Conservation (phyloP, 2,797 vertebrate species). For the Trachurus trachurus region DNA sequence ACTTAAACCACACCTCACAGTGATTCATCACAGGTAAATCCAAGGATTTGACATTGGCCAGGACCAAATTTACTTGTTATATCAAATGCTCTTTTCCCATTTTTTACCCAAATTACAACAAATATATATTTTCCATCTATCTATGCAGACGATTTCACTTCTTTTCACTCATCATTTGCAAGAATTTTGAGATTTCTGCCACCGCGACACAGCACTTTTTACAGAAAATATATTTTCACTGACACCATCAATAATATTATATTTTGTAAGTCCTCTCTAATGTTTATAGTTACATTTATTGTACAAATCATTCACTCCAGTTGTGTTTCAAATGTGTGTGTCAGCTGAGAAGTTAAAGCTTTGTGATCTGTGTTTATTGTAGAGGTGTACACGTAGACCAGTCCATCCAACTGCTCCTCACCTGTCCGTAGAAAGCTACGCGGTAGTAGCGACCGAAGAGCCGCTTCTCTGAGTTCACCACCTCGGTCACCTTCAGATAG, state of each 20-base stretch:
- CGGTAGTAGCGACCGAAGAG: constrained; percentile 97
- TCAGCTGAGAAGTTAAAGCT: background rate
- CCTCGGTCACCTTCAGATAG: constrained; percentile 97
- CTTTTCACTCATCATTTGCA: background rate
- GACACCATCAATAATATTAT: background rate
- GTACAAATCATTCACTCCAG: background rate
- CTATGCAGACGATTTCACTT: background rate
- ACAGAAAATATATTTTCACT: background rate
- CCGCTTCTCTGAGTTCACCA: constrained; percentile 96
- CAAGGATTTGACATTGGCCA: constrained; percentile 4
- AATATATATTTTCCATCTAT: background rate
- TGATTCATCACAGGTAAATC: constrained; percentile 1
- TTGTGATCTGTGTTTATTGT: background rate
- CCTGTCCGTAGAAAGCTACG: constrained; percentile 98
- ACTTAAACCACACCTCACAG: background rate
- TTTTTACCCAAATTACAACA: background rate
- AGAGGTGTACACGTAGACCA: background rate
- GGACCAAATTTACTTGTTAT: background rate
- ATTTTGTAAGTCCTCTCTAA: background rate
- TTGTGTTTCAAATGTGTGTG: background rate
- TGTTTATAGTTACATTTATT: background rate
- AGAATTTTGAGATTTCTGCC: background rate
- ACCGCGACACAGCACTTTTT: background rate
- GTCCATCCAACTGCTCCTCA: constrained; percentile 70
- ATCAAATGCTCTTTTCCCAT: background rate